phyloP scores from a whole-genome alignment of 2,888 invertebrate species.

The Ennomos quercinarius region DNA sequence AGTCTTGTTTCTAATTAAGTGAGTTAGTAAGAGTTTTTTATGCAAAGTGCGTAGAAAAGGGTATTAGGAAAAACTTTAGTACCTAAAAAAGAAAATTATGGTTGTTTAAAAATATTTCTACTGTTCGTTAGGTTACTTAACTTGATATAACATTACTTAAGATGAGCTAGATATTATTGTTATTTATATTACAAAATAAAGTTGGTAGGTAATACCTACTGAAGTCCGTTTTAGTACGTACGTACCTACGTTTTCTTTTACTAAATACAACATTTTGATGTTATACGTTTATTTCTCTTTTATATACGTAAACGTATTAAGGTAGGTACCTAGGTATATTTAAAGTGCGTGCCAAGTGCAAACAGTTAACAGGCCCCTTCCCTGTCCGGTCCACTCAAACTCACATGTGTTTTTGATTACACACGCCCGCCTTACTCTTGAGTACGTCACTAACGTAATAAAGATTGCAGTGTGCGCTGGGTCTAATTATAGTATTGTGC shows the following conservation, averaged over 20 bases:
- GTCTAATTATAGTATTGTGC: constrained; percentile 10
- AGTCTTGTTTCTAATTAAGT: constrained; percentile 14
- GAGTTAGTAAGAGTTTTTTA: not conserved
- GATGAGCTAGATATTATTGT: too few species aligned
- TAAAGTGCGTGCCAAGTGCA: constrained; percentile 11
- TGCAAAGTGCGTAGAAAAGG: too few species aligned
- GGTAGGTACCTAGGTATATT: not conserved
- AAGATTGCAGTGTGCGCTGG: constrained; percentile 13
- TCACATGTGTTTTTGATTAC: constrained; percentile 25
- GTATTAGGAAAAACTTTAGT: too few species aligned
- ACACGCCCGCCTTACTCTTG: constrained; percentile 4
- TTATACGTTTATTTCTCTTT: not conserved
- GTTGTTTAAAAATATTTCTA: too few species aligned
- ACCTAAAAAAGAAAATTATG: too few species aligned
- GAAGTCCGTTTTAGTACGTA: too few species aligned
- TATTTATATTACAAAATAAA: too few species aligned
- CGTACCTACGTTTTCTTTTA: too few species aligned
- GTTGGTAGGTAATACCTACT: too few species aligned
- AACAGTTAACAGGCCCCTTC: constrained; percentile 14
- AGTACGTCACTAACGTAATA: constrained; percentile 23
- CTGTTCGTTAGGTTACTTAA: too few species aligned
- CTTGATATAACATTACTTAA: too few species aligned
- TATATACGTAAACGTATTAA: not conserved
- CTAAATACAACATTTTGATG: constrained; percentile 4
- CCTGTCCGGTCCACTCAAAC: constrained; percentile 16